These are phyloP conservation scores for Conistra vaccinii DNA, from an alignment of 2,888 invertebrate species.

Conservation along the genomic window DNA sequence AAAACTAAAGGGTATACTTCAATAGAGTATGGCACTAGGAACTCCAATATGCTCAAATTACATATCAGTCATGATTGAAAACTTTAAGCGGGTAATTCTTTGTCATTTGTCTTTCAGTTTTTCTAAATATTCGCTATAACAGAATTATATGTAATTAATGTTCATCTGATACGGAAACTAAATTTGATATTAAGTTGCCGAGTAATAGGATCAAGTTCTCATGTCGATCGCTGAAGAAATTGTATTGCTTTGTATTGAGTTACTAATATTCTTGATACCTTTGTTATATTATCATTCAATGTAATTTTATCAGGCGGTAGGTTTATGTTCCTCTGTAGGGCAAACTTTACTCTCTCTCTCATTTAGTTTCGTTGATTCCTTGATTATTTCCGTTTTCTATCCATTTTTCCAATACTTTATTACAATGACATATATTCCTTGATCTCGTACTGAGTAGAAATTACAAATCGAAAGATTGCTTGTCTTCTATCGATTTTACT, in stretches of 20 bases:
- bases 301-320: neutral
- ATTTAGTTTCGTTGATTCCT: neutral
- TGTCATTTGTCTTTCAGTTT: neutral
- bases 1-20: neutral
- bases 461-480: constrained; percentile 17
- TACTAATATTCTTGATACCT: constrained; percentile 1
- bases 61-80: neutral
- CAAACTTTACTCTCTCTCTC: neutral
- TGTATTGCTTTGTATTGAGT: neutral
- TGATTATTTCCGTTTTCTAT: neutral
- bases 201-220: constrained; percentile 5
- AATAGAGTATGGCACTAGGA: neutral
- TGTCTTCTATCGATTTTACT: constrained; percentile 40
- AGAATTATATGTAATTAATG: neutral
- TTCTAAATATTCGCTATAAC: neutral
- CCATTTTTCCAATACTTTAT: neutral
- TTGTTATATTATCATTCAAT: neutral
- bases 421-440: neutral
- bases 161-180: neutral
- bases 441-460: neutral
- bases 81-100: neutral
- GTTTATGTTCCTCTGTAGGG: neutral
- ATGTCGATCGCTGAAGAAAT: constrained; percentile 13
- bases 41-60: neutral
- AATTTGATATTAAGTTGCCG: constrained; percentile 13